Evolutionary conservation across 1,140 invertebrate species (phyloP).

Genomic region (Drosophila littoralis): DNA sequence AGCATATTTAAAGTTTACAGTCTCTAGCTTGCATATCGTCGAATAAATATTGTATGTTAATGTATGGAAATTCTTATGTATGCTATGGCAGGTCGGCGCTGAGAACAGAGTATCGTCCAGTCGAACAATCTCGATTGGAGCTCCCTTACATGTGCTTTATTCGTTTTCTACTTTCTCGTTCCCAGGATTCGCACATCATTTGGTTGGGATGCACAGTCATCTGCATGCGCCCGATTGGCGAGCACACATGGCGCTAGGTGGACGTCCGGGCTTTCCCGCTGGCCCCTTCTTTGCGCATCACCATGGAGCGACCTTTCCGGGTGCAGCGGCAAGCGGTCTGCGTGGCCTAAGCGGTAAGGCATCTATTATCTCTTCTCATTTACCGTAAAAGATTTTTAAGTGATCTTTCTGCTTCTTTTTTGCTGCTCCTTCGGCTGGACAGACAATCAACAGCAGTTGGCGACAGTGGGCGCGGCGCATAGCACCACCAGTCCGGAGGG

Average conservation of each 20-base stretch:
- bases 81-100: too few relatives aligned
- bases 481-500: constrained; percentile 88
- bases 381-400: neutral
- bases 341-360: constrained; percentile 61
- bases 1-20: too few relatives aligned
- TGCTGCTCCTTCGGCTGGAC: neutral
- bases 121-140: too few relatives aligned
- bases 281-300: constrained; percentile 85
- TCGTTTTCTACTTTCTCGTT: neutral
- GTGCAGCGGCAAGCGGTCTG: constrained; percentile 85
- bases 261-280: constrained; percentile 66
- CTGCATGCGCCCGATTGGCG: constrained; percentile 87
- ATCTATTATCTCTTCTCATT: neutral
- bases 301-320: constrained; percentile 86
- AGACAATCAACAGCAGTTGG: constrained; percentile 72
- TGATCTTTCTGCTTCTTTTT: neutral
- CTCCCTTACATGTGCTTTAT: neutral
- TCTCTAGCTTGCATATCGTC: too few relatives aligned
- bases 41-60: too few relatives aligned
- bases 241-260: constrained; percentile 85
- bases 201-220: constrained; percentile 86
- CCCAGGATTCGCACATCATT: constrained; percentile 88
- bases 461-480: constrained; percentile 85
- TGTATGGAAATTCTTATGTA: too few relatives aligned
- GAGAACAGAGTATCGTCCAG: too few relatives aligned